Evolutionary conservation across 2,797 vertebrate genomes (phyloP), one percentile per base, ranked within the genome.

Genomic region (Huso huso): DNA sequence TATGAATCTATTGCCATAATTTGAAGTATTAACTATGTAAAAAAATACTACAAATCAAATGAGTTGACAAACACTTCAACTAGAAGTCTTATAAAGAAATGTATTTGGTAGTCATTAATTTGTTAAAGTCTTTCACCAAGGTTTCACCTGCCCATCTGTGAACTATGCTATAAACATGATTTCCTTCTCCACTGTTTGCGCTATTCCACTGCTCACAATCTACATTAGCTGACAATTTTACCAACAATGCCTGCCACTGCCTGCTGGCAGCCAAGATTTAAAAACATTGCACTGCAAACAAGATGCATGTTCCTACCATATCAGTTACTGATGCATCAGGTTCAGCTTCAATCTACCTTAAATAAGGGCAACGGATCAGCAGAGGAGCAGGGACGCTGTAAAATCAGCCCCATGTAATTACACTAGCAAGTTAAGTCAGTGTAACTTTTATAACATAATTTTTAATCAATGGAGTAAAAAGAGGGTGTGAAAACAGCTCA

Each of bases 131-230:
- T 37, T 37, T 37, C 37, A 37, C 37, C 4, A 37, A 37, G 60
- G 71, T 64, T 66, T 73, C 73, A 70, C 68, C 65, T 66, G 71
- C 72, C 77, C 77, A 79, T 79, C 76, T 77, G 77, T 72, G 71
- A 69, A 61, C 51, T 62, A 65, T 61, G 66, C 69, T 18, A 67
- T 74, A 67, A 65, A 69, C 18, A 18, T 18, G 18, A 18, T 18
- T 18, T 1, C 18, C 18, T 18, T 63, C 51, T 49, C 66, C 64
- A 66, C 64, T 66, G 66, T 72, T 64, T 69, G 65, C 66, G 76
- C 74, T 72, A 6, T 69, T 75, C 71, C 66, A 77, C 68, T 69
- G 61, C 71, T 64, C 68, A 68, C 67, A 65, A 52, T 57, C 60
- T 37, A 49, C 37, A 58, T 52, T 70, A 65, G 69, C 61, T 15